Evolutionary conservation across 2,113 vertebrate species (phyloP), one percentile per base, ranked within the genome.

Genomic region (Aptenodytes patagonicus): DNA sequence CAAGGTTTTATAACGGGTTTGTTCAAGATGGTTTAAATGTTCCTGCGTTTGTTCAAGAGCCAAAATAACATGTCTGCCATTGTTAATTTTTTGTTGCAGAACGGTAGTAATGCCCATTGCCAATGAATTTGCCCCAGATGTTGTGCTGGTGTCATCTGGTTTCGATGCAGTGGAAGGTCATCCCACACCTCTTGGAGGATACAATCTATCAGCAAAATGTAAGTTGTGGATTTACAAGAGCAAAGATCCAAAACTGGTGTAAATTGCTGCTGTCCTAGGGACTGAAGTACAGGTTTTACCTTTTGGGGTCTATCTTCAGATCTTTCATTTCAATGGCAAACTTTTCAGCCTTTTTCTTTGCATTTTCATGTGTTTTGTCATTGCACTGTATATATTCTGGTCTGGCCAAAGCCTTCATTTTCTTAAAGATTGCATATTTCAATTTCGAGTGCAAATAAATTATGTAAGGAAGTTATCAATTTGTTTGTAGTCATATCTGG

Each of bases 21-120:
- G 46, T 55, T 85, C 51, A n/a, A 34, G 78, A 7, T 46, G 36
- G 40, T 70, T 55, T 24, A 62, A 81, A 25, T 46, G 58, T 51
- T 83, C 19, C 58, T 79, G 42, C 5, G 1, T 40, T 51, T 65
- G 51, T 46, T 65, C 32, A 20, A 86, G 70, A 88, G 36, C 36
- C 68, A 3, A 42, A 73, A 20, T 97, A 13, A 97, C 2, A 0
- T 13, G 32, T 38, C 52, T 96, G 64, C 93, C 5, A 0, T 44
- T 84, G 54, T 73, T 55, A 3, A 18, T 58, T 60, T 64, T 85
- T 65, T 81, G 46, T 88, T 94, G 86, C 98, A 99, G 99, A 94
- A 99, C 98, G 10, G 99, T 99, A 89, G 99, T 99, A 90, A 99
- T 99, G 99, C 99, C 99, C 3, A 99, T 99, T 21, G 99, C 99